phyloP scores from a whole-genome alignment of 1,140 invertebrate genomes.

The Aphidius gifuensis region DNA sequence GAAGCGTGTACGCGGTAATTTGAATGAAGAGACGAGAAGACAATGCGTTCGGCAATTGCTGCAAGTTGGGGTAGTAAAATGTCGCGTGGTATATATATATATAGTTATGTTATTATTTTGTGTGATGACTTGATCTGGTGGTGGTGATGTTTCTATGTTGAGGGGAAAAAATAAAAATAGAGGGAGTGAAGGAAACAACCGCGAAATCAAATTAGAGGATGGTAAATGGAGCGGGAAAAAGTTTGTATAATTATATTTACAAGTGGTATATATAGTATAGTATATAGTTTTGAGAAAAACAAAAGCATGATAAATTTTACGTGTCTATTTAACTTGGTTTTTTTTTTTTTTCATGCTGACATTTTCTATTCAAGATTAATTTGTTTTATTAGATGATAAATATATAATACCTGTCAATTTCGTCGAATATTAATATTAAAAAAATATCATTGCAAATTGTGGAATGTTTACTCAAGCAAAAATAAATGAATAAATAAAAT shows the following conservation, averaged over 20 bases:
- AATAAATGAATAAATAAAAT: too few relatives aligned
- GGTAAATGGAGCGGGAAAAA: constrained; percentile 17
- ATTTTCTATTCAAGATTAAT: too few relatives aligned
- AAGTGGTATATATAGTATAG: too few relatives aligned
- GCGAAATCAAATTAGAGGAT: constrained; percentile 54
- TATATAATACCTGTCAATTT: neutral
- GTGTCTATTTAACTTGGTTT: too few relatives aligned
- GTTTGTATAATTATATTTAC: constrained; percentile 54
- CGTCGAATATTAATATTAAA: constrained; percentile 11
- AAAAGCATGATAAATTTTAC: constrained; percentile 32
- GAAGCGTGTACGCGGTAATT: constrained; percentile 42
- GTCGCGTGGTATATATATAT: constrained; percentile 10
- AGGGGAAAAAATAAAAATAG: neutral
- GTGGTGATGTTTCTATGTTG: neutral
- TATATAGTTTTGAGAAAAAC: constrained; percentile 44
- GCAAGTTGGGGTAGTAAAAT: constrained; percentile 17
- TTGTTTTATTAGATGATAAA: neutral
- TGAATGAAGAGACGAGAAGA: constrained; percentile 55
- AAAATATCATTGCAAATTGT: constrained; percentile 12
- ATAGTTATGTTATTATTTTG: too few relatives aligned
- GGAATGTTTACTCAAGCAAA: constrained; percentile 2
- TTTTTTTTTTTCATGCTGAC: too few relatives aligned
- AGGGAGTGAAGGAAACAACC: constrained; percentile 49
- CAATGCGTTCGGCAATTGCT: constrained; percentile 43
- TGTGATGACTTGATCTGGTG: too few relatives aligned